These are phyloP conservation scores for Poecilia latipinna DNA, from an alignment of 2,113 vertebrate species.

Conservation along the genomic window DNA sequence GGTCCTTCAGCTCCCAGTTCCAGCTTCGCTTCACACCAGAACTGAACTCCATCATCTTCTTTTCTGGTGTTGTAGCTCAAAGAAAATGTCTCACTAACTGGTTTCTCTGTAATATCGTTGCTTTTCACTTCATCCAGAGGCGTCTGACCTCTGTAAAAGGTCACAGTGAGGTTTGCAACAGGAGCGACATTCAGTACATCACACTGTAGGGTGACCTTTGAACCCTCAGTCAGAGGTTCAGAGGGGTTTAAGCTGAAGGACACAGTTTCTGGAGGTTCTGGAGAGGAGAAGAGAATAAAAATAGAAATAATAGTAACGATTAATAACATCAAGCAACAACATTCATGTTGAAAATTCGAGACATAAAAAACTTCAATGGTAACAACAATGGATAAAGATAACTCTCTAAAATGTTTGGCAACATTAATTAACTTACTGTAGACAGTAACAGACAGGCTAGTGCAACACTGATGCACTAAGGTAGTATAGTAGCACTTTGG, in stretches of 20 bases:
- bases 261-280: too few species aligned
- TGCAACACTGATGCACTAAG: background rate
- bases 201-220: slow-evolving; percentile 61
- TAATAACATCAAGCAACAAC: background rate
- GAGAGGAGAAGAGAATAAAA: too few species aligned
- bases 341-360: background rate
- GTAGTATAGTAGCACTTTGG: background rate
- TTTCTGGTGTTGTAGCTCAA: background rate
- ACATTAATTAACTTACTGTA: slow-evolving; percentile 19
- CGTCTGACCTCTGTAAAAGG: slow-evolving; percentile 43
- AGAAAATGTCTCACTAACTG: background rate
- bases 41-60: slow-evolving; percentile 31
- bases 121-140: accelerated
- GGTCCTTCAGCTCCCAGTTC: slow-evolving; percentile 39
- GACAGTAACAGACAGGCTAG: accelerated
- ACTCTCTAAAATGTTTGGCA: too few species aligned
- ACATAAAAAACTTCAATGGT: background rate
- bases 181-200: slow-evolving; percentile 47
- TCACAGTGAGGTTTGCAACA: slow-evolving; percentile 10
- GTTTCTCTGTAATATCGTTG: accelerated
- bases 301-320: background rate
- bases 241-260: too few species aligned
- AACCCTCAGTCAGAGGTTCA: slow-evolving; percentile 20
- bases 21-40: slow-evolving; percentile 50
- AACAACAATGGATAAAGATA: too few species aligned